These are phyloP conservation scores for Syngnathus acus DNA, from an alignment of 2,797 vertebrate genomes.

Conservation along the genomic window DNA sequence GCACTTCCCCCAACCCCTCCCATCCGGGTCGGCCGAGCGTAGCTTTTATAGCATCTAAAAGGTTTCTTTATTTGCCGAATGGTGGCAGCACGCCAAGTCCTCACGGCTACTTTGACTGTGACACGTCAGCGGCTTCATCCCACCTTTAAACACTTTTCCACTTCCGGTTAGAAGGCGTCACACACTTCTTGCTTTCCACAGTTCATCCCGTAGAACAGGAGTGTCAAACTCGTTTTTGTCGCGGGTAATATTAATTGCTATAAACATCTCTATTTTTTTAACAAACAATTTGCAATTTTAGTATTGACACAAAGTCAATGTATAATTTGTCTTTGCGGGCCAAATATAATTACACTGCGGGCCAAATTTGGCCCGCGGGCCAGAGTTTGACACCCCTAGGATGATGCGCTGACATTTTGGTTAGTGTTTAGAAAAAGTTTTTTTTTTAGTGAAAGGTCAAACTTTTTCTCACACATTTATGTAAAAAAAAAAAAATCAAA, in stretches of 20 bases:
- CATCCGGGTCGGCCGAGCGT: neutral
- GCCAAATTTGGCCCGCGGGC: no score
- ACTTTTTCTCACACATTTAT: slow-evolving; percentile 19
- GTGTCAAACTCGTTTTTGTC: no score
- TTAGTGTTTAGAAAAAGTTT: neutral
- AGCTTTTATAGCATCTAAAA: neutral
- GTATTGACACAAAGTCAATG: no score
- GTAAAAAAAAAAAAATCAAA: slow-evolving; percentile 32
- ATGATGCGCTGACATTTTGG: slow-evolving; percentile 55
- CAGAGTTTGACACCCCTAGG: slow-evolving; percentile 3
- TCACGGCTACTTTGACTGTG: slow-evolving; percentile 34
- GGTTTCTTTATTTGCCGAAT: neutral
- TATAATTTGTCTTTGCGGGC: no score
- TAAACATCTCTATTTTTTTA: no score
- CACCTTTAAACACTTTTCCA: slow-evolving; percentile 55
- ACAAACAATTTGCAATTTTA: no score
- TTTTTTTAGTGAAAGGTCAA: neutral
- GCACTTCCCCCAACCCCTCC: neutral
- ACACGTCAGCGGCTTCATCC: slow-evolving; percentile 41
- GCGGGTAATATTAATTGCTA: no score
- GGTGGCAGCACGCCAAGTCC: neutral
- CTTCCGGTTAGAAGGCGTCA: slow-evolving; percentile 39
- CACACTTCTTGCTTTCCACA: slow-evolving; percentile 13
- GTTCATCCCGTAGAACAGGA: no score
- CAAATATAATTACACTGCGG: no score